These are phyloP conservation scores for Mionectes olivaceus DNA, from an alignment of 2,797 vertebrate species.

Conservation along the genomic window DNA sequence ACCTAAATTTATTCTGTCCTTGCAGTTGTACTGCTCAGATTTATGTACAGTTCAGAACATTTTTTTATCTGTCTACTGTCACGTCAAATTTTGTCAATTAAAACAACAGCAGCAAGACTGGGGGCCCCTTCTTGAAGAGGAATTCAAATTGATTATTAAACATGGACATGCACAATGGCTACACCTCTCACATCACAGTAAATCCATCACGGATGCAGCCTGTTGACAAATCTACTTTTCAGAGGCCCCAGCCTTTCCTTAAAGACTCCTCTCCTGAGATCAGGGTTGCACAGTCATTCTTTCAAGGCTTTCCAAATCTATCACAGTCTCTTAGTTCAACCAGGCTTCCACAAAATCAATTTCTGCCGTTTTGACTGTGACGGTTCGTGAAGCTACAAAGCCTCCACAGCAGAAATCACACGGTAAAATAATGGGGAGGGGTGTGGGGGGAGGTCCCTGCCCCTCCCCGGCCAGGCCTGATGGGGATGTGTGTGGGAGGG, in stretches of 20 bases:
- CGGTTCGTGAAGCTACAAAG: rapidly evolving
- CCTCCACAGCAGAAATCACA: neutral
- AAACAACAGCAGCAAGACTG: neutral
- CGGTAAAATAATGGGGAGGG: rapidly evolving
- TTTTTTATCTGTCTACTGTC: neutral
- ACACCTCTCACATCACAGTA: rapidly evolving
- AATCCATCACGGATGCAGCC: neutral
- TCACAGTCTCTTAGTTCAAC: rapidly evolving
- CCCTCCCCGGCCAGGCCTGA: rapidly evolving
- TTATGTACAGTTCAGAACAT: rapidly evolving
- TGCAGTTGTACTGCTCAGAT: neutral
- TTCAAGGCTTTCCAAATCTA: neutral
- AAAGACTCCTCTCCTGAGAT: neutral
- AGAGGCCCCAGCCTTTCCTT: neutral
- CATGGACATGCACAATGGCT: neutral
- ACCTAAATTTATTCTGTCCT: neutral
- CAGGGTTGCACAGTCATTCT: neutral
- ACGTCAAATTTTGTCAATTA: neutral
- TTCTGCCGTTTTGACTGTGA: neutral
- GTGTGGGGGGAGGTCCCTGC: no score
- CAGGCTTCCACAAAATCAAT: neutral
- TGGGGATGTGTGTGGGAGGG: rapidly evolving
- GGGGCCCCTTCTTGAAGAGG: neutral
- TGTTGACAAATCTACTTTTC: neutral
- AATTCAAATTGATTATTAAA: neutral